These are phyloP conservation scores for Oryzaephilus surinamensis DNA, from an alignment of 1,140 invertebrate species.

Conservation along the genomic window DNA sequence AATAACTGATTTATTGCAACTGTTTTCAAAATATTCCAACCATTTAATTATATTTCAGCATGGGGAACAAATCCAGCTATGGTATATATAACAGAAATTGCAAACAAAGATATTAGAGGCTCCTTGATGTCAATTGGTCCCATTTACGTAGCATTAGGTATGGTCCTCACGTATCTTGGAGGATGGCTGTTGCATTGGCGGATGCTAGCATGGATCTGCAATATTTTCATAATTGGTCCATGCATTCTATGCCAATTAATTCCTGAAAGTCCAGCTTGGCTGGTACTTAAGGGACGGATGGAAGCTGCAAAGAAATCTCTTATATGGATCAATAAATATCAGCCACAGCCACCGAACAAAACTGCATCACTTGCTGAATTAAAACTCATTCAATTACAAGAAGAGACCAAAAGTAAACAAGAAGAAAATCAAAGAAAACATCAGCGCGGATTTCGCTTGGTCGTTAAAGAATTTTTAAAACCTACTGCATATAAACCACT, in stretches of 20 bases:
- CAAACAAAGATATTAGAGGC: constrained; percentile 44
- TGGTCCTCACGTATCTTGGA: constrained; percentile 47
- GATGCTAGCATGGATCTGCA: constrained; percentile 43
- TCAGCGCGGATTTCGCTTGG: too few species aligned
- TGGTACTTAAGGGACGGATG: constrained; percentile 43
- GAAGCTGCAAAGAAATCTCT: constrained; percentile 45
- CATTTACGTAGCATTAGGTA: constrained; percentile 33
- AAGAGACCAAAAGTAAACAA: constrained; percentile 38
- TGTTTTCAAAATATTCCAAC: background rate
- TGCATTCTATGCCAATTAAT: constrained; percentile 45
- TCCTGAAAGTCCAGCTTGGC: constrained; percentile 59
- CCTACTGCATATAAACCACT: constrained; percentile 48
- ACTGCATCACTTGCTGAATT: constrained; percentile 14
- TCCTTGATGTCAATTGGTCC: constrained; percentile 34
- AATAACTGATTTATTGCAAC: too few species aligned
- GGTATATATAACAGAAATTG: constrained; percentile 52
- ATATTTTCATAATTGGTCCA: constrained; percentile 44
- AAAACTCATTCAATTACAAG: constrained; percentile 29
- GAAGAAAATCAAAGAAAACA: constrained; percentile 30
- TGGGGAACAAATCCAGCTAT: constrained; percentile 46
- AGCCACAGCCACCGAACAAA: constrained; percentile 31
- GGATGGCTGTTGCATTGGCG: constrained; percentile 51
- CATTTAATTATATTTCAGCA: constrained; percentile 27
- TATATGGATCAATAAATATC: constrained; percentile 36
- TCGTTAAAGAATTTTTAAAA: constrained; percentile 30